Base-by-base conservation (phyloP, 2,888 invertebrate genomes). In the Melanostoma mellinum region DNA sequence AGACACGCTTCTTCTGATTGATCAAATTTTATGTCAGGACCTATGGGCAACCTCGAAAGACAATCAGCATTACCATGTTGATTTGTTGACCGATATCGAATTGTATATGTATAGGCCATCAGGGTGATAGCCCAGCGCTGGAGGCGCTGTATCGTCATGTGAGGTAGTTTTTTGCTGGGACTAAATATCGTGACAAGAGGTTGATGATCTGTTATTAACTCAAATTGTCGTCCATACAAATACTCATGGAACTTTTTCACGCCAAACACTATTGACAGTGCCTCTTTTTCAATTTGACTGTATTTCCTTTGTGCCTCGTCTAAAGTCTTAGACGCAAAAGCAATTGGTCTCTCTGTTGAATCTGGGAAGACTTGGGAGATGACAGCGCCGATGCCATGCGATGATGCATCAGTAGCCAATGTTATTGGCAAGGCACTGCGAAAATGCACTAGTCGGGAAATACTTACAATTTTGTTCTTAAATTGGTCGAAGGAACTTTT, bases 81-180 rank as follows among this genome's bases (percentile, higher is more conserved):
- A 6, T 9, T 69, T 4, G 61, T 76, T 46, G 69, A 40, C 0
- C 69, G 55, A 32, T 67, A 78, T 0, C 60, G 58, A 6, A 71
- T 78, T 2, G 42, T 53, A 36, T 78, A 78, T 2, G 55, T 60
- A 48, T 78, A 78, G 3, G 50, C 71, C 58, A 73, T 73, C 2
- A 77, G 48, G 0, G 38, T 42, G 6, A 86, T 60, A 1, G 79
- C 74, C 77, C 79, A 86, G 2, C 78, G 52, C 38, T 84, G 48
- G 3, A 65, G 35, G 1, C 65, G n/a, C 46, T 74, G 65, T 36
- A 74, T 65, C 3, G 42, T 60, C 69, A 53, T 75, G 2, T 73
- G 40, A 5, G 56, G 48, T 35, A 63, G 30, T 6, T 56, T 56
- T 50, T 65, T 65, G 20, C 33, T 44, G 4, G 63, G 61, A 36